These are phyloP conservation scores for Cosmia trapezina DNA, from an alignment of 2,888 invertebrate genomes.

Conservation along the genomic window DNA sequence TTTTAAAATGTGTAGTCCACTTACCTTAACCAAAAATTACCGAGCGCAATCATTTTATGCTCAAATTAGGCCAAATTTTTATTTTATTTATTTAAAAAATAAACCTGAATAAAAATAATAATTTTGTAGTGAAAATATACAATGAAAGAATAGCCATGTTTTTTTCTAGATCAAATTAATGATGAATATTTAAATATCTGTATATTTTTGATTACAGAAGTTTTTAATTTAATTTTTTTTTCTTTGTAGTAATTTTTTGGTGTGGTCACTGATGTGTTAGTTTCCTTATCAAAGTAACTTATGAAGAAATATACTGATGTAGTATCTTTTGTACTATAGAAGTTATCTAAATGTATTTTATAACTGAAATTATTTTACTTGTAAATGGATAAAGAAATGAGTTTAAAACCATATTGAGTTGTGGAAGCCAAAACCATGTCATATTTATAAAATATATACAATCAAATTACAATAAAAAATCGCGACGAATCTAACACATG, in stretches of 20 bases:
- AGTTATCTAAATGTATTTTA: background rate
- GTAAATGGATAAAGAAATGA: background rate
- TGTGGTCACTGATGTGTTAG: constrained; percentile 44
- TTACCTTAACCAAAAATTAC: constrained; percentile 46
- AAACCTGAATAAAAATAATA: constrained; percentile 50
- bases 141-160: constrained; percentile 55
- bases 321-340: background rate
- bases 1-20: constrained; percentile 39
- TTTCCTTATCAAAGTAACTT: background rate
- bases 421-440: background rate
- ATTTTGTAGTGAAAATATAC: constrained; percentile 64
- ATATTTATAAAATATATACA: background rate
- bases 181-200: constrained; percentile 75
- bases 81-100: constrained; percentile 66
- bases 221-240: constrained; percentile 65
- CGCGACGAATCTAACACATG: constrained; percentile 24
- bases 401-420: background rate
- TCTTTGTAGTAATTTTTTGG: constrained; percentile 62
- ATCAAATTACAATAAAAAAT: background rate
- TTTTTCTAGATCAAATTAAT: constrained; percentile 58
- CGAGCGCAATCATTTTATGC: constrained; percentile 70
- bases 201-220: constrained; percentile 86
- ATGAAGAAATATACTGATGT: background rate
- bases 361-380: background rate
- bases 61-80: constrained; percentile 78